These are phyloP conservation scores for Rana temporaria DNA, from an alignment of 2,113 vertebrate genomes.

Conservation along the genomic window DNA sequence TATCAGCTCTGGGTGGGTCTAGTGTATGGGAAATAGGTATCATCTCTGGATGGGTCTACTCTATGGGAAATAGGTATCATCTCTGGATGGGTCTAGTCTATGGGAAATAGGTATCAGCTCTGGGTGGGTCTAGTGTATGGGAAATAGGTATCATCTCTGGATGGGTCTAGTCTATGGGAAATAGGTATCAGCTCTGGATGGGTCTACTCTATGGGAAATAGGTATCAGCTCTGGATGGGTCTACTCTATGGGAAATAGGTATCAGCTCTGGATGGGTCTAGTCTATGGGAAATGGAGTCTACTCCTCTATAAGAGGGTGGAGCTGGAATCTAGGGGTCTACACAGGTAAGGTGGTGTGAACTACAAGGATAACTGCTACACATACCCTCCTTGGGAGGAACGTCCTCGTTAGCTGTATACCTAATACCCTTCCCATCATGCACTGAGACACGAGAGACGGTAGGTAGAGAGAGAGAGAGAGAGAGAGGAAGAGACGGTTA, in stretches of 20 bases:
- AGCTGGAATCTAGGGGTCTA: slow-evolving; percentile 31
- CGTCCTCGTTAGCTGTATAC: slow-evolving; percentile 91
- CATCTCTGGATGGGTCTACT: too few species aligned
- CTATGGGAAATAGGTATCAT: not conserved
- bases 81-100: too few species aligned
- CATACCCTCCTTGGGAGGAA: slow-evolving; percentile 93
- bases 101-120: not conserved
- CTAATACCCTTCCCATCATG: slow-evolving; percentile 97
- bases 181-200: not conserved
- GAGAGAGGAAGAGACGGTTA: slow-evolving; percentile 68
- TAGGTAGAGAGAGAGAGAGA: slow-evolving; percentile 74
- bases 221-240: too few species aligned
- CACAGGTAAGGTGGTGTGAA: not conserved
- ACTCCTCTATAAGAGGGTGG: slow-evolving; percentile 56
- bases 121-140: too few species aligned
- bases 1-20: too few species aligned
- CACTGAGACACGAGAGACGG: slow-evolving; percentile 84
- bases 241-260: not conserved
- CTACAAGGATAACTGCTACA: slow-evolving; percentile 59
- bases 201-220: not conserved
- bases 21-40: not conserved
- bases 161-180: not conserved
- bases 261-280: too few species aligned
- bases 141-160: not conserved
- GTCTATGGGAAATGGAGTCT: slow-evolving; percentile 20